A percentile compares a stretch with the other conserved stretches of the same genome.
Conservation (phyloP, 2,797 vertebrate genomes). For the Picus viridis region DNA sequence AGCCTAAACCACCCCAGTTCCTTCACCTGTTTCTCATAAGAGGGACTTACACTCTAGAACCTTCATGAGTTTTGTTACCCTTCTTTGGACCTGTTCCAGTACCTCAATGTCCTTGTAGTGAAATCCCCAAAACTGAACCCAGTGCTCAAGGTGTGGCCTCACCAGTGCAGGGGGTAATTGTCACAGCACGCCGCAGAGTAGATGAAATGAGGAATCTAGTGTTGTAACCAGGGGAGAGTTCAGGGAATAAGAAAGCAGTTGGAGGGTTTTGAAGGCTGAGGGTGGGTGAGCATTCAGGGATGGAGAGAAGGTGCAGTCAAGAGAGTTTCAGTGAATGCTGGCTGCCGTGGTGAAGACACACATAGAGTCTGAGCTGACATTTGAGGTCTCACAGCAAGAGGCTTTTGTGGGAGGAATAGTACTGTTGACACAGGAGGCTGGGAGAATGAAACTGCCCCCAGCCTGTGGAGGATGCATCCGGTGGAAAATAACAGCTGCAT, state of each 20-base stretch:
- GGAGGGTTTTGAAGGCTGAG: neutral
- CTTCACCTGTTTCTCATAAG: neutral
- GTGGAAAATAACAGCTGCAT: neutral
- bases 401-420: neutral
- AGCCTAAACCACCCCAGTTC: neutral
- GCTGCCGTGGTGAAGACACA: neutral
- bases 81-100: neutral
- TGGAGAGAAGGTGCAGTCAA: neutral
- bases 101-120: neutral
- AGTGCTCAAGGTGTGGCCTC: neutral
- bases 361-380: neutral
- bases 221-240: neutral
- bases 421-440: neutral
- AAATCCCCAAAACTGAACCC: neutral
- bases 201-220: neutral
- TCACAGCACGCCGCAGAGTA: neutral
- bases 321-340: neutral
- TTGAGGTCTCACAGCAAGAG: neutral
- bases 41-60: no score
- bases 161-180: neutral
- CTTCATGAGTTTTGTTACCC: no score
- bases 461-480: neutral
- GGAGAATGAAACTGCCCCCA: neutral
- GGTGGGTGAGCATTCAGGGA: neutral
- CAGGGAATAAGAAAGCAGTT: neutral